Percentiles rank a stretch among this genome's conserved stretches.
These are phyloP conservation scores for Odocoileus hemionus DNA, from an alignment of 2,113 vertebrate genomes.

Conservation along the genomic window DNA sequence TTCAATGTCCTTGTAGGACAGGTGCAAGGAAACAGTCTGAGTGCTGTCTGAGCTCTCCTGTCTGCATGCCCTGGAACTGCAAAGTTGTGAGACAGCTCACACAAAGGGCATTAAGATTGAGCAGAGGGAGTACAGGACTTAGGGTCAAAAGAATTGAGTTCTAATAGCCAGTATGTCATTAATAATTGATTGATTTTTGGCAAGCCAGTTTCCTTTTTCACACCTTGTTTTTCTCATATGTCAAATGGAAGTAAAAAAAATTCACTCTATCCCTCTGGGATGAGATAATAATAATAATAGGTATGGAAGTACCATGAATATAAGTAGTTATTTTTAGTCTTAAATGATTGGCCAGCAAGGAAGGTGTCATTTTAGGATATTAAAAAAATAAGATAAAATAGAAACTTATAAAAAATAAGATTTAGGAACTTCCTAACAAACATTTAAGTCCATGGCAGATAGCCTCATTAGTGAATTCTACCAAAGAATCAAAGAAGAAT, in stretches of 20 bases:
- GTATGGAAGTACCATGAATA: neutral
- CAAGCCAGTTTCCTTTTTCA: neutral
- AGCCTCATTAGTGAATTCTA: neutral
- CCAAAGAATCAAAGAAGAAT: neutral
- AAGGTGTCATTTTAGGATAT: neutral
- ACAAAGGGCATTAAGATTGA: neutral
- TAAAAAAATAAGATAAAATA: neutral
- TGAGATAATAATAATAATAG: neutral
- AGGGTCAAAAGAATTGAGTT: neutral
- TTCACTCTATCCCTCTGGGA: neutral
- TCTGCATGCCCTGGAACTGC: neutral
- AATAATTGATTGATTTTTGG: neutral
- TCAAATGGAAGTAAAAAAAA: constrained; percentile 18
- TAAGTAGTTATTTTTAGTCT: neutral
- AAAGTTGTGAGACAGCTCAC: neutral
- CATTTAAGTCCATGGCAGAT: neutral
- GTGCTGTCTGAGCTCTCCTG: neutral
- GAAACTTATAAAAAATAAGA: neutral
- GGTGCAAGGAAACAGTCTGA: neutral
- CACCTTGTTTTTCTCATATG: neutral
- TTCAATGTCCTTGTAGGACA: neutral
- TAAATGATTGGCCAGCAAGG: neutral
- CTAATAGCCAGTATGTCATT: neutral
- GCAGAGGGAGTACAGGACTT: neutral
- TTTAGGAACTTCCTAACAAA: neutral